Conservation (phyloP, 1,140 invertebrate genomes). For the Heliconius melpomene region DNA sequence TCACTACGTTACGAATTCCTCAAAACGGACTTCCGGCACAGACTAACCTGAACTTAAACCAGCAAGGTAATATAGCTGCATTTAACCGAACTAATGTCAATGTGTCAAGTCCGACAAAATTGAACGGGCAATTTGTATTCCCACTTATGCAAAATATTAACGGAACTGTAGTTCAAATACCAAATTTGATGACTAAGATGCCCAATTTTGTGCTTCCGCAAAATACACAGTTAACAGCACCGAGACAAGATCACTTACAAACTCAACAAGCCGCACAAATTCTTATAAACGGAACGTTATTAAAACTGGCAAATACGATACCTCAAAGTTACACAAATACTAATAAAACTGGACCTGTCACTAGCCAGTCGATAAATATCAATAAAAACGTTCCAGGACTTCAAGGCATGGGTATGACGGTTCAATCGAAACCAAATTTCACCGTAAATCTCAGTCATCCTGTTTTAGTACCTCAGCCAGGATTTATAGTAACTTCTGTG, state of each 20-base stretch:
- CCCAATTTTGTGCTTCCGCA: constrained; percentile 76
- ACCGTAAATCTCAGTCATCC: constrained; percentile 75
- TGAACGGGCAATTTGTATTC: constrained; percentile 78
- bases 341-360: constrained; percentile 62
- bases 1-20: constrained; percentile 79
- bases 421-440: constrained; percentile 75
- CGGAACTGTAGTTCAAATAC: constrained; percentile 78
- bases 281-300: constrained; percentile 77
- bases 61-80: constrained; percentile 62
- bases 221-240: constrained; percentile 60
- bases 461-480: constrained; percentile 74
- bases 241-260: constrained; percentile 68
- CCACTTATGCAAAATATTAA: constrained; percentile 79
- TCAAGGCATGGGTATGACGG: constrained; percentile 66
- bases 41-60: constrained; percentile 51
- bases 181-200: constrained; percentile 77
- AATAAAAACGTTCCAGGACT: constrained; percentile 70
- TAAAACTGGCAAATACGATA: constrained; percentile 75
- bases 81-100: constrained; percentile 72
- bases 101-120: constrained; percentile 75
- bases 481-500: constrained; percentile 79
- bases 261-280: constrained; percentile 74
- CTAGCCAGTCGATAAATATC: constrained; percentile 66
- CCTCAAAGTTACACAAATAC: constrained; percentile 57
- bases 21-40: constrained; percentile 70